A percentile compares a stretch with the other conserved stretches of the same genome.
These are phyloP conservation scores for Eulemur coronatus DNA, from an alignment of 2,797 vertebrate genomes.

Conservation along the genomic window DNA sequence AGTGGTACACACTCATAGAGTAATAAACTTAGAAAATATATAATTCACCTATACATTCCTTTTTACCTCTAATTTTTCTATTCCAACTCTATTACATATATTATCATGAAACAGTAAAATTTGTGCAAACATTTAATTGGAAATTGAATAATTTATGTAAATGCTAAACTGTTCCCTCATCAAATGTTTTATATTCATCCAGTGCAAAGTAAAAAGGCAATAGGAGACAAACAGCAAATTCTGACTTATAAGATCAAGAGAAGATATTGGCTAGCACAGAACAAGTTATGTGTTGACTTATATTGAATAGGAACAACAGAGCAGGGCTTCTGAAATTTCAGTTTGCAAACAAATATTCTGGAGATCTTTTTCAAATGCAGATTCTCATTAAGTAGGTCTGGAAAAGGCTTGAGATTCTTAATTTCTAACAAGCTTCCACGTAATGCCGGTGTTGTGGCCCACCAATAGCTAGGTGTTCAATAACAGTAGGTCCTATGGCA, in stretches of 20 bases:
- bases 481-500: neutral
- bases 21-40: neutral
- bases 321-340: neutral
- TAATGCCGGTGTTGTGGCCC: neutral
- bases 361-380: neutral
- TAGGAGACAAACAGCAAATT: neutral
- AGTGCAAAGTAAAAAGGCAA: neutral
- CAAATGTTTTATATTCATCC: neutral
- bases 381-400: neutral
- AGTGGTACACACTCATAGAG: neutral
- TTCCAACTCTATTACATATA: neutral
- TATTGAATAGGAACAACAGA: neutral
- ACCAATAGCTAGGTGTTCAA: neutral
- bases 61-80: neutral
- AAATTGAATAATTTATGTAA: neutral
- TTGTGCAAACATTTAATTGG: slow-evolving; percentile 29
- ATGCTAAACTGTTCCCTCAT: neutral
- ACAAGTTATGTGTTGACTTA: neutral
- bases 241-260: neutral
- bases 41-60: neutral
- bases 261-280: neutral
- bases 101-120: neutral
- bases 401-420: neutral
- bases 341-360: neutral
- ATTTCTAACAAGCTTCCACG: neutral